Percentiles rank a stretch among this genome's conserved stretches.
These are phyloP conservation scores for Nomada fabriciana DNA, from an alignment of 2,888 invertebrate genomes.

Conservation along the genomic window DNA sequence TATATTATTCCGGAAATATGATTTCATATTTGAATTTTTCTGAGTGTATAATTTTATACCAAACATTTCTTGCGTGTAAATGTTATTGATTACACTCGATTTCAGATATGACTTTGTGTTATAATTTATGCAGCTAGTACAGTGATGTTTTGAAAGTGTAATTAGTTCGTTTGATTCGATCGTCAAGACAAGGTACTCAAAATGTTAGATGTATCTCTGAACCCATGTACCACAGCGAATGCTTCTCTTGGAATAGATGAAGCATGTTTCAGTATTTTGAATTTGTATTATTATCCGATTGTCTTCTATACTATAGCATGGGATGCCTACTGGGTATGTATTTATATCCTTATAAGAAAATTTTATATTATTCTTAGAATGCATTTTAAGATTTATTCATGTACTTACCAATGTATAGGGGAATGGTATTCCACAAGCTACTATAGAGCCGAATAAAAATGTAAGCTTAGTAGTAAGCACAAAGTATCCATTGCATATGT, in stretches of 20 bases:
- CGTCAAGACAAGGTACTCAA: not conserved
- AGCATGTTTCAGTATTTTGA: conserved; percentile 79
- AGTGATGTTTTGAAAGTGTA: not conserved
- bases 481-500: conserved; percentile 77
- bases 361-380: not conserved
- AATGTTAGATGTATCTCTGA: not conserved
- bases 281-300: conserved; percentile 65
- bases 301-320: conserved; percentile 72
- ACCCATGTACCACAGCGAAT: conserved; percentile 68
- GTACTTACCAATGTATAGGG: conserved; percentile 75
- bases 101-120: not conserved
- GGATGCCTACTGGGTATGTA: conserved; percentile 77
- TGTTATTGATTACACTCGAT: not conserved
- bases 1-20: not conserved
- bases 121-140: not conserved
- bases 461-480: conserved; percentile 76
- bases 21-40: not conserved
- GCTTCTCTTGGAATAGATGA: conserved; percentile 78
- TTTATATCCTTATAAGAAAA: conserved; percentile 9
- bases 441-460: conserved; percentile 71
- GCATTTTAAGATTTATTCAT: not conserved
- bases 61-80: not conserved
- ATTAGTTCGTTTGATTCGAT: not conserved
- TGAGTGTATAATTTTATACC: not conserved
- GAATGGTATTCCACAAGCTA: conserved; percentile 68